Evolutionary conservation across 2,113 vertebrate species (phyloP), one percentile per base, ranked within the genome.

Genomic region (Eptesicus fuscus): DNA sequence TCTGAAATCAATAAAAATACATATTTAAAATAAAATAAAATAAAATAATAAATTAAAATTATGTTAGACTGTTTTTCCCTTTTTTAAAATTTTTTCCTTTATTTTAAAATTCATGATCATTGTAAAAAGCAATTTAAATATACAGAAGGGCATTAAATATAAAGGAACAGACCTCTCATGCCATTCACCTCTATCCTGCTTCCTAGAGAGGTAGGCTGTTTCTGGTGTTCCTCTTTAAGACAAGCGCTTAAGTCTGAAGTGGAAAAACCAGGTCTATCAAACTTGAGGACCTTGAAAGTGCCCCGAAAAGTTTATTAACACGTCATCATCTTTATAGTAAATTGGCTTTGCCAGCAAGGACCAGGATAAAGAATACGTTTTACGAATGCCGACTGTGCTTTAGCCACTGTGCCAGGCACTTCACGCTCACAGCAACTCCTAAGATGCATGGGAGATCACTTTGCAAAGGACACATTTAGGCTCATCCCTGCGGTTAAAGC

Each of bases 191-290:
- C 14, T 23, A 32, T 40, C 65, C 37, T 9, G 47, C 42, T 77
- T 76, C 79, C 70, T 61, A 74, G n/a, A 37, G 42, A 59, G 9
- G 42, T 49, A 49, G 7, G 11, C 42, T 59, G 5, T 56, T 42
- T 80, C 71, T 82, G 25, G 73, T 22, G 18, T 73, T 95, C 65
- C 91, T 83, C 87, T 67, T 79, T 30, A 63, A 93, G 56, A 92
- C 83, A 92, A 85, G 56, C 69, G 17, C 47, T 91, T 44, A 88
- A 82, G 22, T 78, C 61, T 82, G 22, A 90, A 67, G 25, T 44
- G 22, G 35, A 95, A 92, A 94, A 69, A 47, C 17, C n/a, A 94
- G 47, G 14, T 9, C 51, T 73, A 51, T 16, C 35, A 90, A 65
- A 12, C 37, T 59, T 74, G 30, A 73, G 32, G 35, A 85, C 69